Evolutionary conservation across 1,140 invertebrate species (phyloP).

Genomic region (Bombus superbus): DNA sequence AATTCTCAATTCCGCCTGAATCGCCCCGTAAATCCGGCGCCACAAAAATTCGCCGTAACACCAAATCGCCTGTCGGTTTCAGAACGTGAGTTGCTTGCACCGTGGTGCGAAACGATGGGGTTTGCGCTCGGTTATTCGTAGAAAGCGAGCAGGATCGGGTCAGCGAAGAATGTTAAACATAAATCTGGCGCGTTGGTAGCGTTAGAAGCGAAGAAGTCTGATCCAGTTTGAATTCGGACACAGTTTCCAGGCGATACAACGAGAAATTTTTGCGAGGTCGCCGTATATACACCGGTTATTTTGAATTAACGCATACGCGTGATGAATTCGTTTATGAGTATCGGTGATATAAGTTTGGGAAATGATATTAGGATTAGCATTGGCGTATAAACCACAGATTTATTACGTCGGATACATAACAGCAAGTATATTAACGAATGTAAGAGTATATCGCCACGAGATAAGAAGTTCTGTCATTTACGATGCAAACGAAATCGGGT

Average conservation of each 20-base stretch:
- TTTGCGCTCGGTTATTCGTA: constrained; percentile 39
- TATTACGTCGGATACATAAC: too few relatives aligned
- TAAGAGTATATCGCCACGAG: neutral
- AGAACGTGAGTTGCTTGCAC: constrained; percentile 5
- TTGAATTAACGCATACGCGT: too few relatives aligned
- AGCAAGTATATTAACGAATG: too few relatives aligned
- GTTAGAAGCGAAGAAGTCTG: constrained; percentile 21
- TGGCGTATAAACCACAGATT: too few relatives aligned
- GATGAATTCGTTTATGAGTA: too few relatives aligned
- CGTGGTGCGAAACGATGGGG: constrained; percentile 1
- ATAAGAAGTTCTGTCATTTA: neutral
- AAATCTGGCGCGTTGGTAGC: constrained; percentile 35
- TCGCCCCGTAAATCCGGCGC: constrained; percentile 1
- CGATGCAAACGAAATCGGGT: constrained; percentile 18
- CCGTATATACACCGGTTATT: too few relatives aligned
- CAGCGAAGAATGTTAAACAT: constrained; percentile 59
- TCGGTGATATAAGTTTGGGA: too few relatives aligned
- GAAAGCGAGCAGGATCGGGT: constrained; percentile 13
- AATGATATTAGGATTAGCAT: too few relatives aligned
- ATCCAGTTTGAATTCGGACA: constrained; percentile 44
- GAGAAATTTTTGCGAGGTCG: neutral
- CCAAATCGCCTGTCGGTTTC: constrained; percentile 13
- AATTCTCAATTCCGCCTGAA: constrained; percentile 4
- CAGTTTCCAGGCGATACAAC: neutral
- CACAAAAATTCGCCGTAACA: neutral